These are phyloP conservation scores for Dipodomys ordii DNA, from an alignment of 2,113 vertebrate genomes.

Conservation along the genomic window DNA sequence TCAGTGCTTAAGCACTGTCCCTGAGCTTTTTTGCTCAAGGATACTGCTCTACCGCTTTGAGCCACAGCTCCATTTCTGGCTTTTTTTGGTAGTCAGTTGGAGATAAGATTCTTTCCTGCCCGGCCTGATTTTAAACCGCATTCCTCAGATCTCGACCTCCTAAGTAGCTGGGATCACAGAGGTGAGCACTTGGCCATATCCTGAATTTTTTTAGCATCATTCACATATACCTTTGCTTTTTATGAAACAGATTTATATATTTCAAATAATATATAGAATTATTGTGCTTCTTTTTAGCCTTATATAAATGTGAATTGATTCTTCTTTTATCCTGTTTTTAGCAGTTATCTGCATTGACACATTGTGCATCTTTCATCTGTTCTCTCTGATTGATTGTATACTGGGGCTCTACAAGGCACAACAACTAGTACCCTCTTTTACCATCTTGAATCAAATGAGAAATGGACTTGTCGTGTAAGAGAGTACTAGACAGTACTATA, in stretches of 20 bases:
- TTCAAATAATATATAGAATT: background rate
- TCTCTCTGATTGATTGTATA: background rate
- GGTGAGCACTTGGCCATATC: too few species aligned
- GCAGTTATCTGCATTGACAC: background rate
- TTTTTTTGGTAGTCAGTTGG: too few species aligned
- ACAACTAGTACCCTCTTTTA: background rate
- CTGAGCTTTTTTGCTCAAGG: too few species aligned
- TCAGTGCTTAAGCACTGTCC: too few species aligned
- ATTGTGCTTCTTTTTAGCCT: slow-evolving; percentile 13
- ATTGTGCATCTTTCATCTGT: background rate
- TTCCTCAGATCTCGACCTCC: too few species aligned
- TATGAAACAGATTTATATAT: slow-evolving; percentile 15
- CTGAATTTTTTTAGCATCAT: background rate
- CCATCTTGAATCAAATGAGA: slow-evolving; percentile 9
- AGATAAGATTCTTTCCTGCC: too few species aligned
- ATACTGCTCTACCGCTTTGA: too few species aligned
- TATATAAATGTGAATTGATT: background rate
- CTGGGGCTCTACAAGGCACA: background rate
- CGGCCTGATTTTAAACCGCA: too few species aligned
- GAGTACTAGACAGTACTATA: background rate
- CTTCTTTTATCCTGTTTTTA: slow-evolving; percentile 25
- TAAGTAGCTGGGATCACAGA: too few species aligned
- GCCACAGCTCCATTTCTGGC: too few species aligned
- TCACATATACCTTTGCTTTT: slow-evolving; percentile 13
- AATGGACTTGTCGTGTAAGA: background rate